Evolutionary conservation across 2,888 invertebrate genomes (phyloP), one percentile per base, ranked within the genome.

Genomic region (Cylloceria caligata): DNA sequence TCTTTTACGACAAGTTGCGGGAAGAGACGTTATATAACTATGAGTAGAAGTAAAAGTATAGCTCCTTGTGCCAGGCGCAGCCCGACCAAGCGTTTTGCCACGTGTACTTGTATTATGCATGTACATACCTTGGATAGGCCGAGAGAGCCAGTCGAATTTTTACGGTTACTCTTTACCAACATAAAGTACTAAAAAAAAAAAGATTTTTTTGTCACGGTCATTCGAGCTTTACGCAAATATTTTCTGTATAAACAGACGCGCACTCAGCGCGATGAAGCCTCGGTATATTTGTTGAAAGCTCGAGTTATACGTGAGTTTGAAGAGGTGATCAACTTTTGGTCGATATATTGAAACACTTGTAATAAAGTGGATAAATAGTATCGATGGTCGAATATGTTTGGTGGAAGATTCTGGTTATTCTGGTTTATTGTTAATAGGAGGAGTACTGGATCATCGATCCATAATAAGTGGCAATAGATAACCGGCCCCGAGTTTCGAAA

Each of bases 101-200:
- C 49, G 55, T 65, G 39, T 68, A 69, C 65, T 69, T 71, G 65
- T 75, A 80, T 80, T 80, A 80, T 80, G 75, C 80, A 80, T 80
- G 47, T 65, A 49, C 57, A 75, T 64, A 69, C 64, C 71, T 80
- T 65, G 80, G 80, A 71, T 65, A 65, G 80, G 64, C 64, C 34
- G 64, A 36, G 62, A 65, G 42, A 69, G 67, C 30, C 52, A 49
- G 68, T 55, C 45, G 49, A 68, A 62, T 73, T 80, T 80, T 74
- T 80, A 80, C 68, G 79, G 73, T 80, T 60, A 69, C 60, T 49
- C 69, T 74, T 69, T 74, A 74, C 68, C 62, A 68, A 57, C 55
- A 65, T 24, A 47, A 65, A 75, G 65, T 45, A 75, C 75, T 75
- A 71, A 80, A 80, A 80, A 69, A 75, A 65, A 71, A 52, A 52